These are phyloP conservation scores for Tokudaia muenninki DNA, from an alignment of 2,797 vertebrate species.

Conservation along the genomic window DNA sequence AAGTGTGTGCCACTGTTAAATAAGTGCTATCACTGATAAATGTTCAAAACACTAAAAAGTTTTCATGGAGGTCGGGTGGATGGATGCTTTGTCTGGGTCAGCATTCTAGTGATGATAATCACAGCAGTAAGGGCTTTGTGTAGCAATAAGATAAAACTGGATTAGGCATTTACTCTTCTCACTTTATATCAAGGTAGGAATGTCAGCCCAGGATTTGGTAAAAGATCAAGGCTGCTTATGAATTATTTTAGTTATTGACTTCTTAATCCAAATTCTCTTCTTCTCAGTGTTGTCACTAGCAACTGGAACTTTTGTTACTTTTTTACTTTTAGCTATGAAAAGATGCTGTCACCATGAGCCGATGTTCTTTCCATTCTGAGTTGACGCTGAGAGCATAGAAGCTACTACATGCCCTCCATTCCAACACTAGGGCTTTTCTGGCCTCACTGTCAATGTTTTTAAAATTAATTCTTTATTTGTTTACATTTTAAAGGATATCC, in stretches of 20 bases:
- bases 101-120: background rate
- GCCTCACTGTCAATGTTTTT: background rate
- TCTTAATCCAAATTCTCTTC: constrained; percentile 26
- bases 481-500: background rate
- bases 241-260: constrained; percentile 29
- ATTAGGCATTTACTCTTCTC: background rate
- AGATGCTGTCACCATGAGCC: background rate
- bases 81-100: background rate
- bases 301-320: background rate
- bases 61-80: background rate
- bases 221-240: background rate
- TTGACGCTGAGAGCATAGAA: background rate
- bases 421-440: background rate
- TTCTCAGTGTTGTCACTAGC: background rate
- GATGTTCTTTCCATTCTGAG: background rate
- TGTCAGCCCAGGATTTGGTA: background rate
- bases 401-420: background rate
- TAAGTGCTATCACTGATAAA: background rate
- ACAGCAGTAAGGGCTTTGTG: background rate
- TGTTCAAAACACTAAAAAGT: constrained; percentile 26
- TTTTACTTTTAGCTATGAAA: background rate
- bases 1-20: background rate
- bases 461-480: background rate
- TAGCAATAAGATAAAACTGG: constrained; percentile 13
- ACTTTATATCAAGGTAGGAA: background rate